Evolutionary conservation across 2,113 vertebrate species (phyloP).

Genomic region (Delphinus delphis): DNA sequence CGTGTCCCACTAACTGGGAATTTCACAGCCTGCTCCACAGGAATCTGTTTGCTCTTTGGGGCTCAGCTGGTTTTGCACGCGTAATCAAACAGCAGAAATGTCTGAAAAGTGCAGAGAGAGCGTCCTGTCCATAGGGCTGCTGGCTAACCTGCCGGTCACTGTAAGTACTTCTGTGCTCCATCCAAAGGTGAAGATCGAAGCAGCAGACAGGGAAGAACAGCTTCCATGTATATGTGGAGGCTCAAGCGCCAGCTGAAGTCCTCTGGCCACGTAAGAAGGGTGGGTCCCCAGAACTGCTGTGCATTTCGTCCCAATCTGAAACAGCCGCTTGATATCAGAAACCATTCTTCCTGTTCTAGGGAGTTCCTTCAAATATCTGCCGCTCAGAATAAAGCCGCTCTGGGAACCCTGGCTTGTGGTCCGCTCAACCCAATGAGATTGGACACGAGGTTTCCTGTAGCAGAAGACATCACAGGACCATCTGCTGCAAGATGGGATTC

Average conservation of each 20-base stretch:
- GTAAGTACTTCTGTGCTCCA: background rate
- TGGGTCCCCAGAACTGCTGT: background rate
- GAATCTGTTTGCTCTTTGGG: background rate
- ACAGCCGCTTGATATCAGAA: background rate
- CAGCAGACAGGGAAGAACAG: background rate
- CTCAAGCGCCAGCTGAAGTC: too few relatives aligned
- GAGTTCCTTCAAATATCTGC: background rate
- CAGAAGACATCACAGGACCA: background rate
- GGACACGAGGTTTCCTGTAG: background rate
- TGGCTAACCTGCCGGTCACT: background rate
- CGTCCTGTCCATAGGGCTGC: background rate
- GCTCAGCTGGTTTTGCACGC: background rate
- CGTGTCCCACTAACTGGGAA: background rate
- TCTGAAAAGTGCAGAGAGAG: background rate
- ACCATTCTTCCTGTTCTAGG: background rate
- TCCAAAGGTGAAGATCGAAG: background rate
- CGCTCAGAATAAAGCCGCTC: background rate
- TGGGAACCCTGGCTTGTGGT: background rate
- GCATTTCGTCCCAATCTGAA: background rate
- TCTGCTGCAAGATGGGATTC: background rate
- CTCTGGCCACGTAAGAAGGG: background rate
- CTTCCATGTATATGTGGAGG: background rate
- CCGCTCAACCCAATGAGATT: background rate
- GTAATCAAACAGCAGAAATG: background rate
- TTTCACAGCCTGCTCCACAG: constrained; percentile 12